Evolutionary conservation across 2,888 invertebrate genomes (phyloP).

Genomic region (Tipula unca): DNA sequence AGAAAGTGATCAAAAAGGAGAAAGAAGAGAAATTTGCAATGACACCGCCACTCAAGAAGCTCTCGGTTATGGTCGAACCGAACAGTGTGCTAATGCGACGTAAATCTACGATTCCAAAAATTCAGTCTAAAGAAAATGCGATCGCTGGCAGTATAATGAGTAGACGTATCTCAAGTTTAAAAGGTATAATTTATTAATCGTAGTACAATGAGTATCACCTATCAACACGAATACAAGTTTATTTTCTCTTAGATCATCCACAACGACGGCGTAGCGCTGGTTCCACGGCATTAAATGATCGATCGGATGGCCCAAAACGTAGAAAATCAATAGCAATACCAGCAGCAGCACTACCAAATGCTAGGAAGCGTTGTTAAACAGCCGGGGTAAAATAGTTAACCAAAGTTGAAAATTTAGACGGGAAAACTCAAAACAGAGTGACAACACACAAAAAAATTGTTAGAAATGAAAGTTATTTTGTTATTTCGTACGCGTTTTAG

Average conservation of each 20-base stretch:
- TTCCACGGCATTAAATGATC: constrained; percentile 28
- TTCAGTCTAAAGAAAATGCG: neutral
- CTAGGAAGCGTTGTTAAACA: constrained; percentile 8
- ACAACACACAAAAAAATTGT: neutral
- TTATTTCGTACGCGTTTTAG: neutral
- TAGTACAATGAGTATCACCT: too few species aligned
- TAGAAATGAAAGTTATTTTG: neutral
- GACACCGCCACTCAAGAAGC: constrained; percentile 21
- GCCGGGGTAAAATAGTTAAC: constrained; percentile 9
- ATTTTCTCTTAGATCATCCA: constrained; percentile 25
- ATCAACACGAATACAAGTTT: too few species aligned
- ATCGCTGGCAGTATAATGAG: neutral
- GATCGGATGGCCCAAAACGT: constrained; percentile 35
- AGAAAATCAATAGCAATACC: constrained; percentile 40
- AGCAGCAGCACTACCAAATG: constrained; percentile 19
- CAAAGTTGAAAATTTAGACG: constrained; percentile 19
- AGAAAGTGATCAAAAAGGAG: constrained; percentile 26
- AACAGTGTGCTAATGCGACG: neutral
- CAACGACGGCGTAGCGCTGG: constrained; percentile 26
- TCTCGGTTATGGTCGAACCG: neutral
- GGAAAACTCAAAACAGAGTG: neutral
- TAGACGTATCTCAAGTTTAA: neutral
- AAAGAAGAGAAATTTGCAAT: constrained; percentile 38
- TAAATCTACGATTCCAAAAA: constrained; percentile 1
- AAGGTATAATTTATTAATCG: neutral